Base-by-base conservation (phyloP, 2,888 invertebrate species). In the Tanypteryx hageni region DNA sequence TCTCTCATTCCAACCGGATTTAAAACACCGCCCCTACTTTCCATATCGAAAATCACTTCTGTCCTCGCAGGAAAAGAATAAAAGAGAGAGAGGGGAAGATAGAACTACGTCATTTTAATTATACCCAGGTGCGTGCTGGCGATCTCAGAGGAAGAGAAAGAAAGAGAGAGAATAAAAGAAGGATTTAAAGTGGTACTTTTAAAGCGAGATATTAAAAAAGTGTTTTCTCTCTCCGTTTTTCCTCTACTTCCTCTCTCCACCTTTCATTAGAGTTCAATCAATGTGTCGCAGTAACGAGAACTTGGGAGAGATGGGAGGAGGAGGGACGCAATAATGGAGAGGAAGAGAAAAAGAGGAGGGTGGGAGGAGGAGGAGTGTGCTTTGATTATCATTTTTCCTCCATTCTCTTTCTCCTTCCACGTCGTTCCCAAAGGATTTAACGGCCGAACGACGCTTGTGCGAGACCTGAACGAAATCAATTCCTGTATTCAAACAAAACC, bases 71-170 rank as follows among this genome's bases (percentile, higher is more conserved):
- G 27, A 76, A 76, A 44, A 44, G 44, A 44, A 44, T 44, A 5
- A 44, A 5, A 44, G 5, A 44, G 44, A 76, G 27, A 22, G 22
- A 27, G 22, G 76, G 76, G n/a, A n/a, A 64, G 64, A 76, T 9
- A 76, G 76, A 76, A 76, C 76, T 27, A 27, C 76, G 76, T 76
- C 76, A 76, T 76, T 76, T 76, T 76, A 76, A 76, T 76, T 76
- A 76, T 76, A 27, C 76, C 22, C 76, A 76, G 76, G 76, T 76
- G 76, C 76, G 76, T 76, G 76, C 76, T 9, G 14, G 22, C 27
- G 76, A 76, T 76, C 76, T 22, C 64, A n/a, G 64, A 9, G n/a
- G 64, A 64, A 18, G 64, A 64, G 61, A 3, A n/a, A 68, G 2
- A 10, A 8, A 22, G 10, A 68, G n/a, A n/a, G 64, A n/a, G 64